Conservation (phyloP, 2,797 vertebrate genomes). For the Discoglossus pictus region DNA sequence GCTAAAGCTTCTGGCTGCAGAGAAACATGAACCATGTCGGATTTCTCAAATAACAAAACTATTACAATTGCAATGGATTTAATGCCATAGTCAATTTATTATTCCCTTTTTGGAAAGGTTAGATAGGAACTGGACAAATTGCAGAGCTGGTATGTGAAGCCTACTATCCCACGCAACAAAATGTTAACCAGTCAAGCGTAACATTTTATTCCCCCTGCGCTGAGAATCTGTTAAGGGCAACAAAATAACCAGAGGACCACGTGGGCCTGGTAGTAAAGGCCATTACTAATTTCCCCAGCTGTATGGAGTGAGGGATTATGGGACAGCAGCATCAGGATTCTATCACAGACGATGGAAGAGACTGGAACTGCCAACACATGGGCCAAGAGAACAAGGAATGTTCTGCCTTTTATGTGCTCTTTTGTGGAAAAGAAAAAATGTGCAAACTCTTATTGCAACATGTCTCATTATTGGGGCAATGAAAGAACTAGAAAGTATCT, state of each 20-base stretch:
- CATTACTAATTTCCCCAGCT: conserved; percentile 39
- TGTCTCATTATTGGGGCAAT: conserved; percentile 13
- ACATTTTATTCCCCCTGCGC: conserved; percentile 14
- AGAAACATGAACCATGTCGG: neutral
- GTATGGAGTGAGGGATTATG: conserved; percentile 18
- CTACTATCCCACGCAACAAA: conserved; percentile 1
- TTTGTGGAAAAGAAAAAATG: conserved; percentile 45
- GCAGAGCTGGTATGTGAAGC: neutral
- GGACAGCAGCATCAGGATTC: conserved; percentile 20
- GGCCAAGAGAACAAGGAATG: conserved; percentile 4
- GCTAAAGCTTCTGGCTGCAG: neutral
- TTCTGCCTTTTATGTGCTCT: conserved; percentile 38
- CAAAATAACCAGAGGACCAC: conserved; percentile 27
- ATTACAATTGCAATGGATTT: neutral
- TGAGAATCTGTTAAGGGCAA: neutral
- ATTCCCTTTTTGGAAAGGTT: conserved; percentile 10
- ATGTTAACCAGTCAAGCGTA: conserved; percentile 8
- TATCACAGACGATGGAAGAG: conserved; percentile 13
- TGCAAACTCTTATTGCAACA: conserved; percentile 39
- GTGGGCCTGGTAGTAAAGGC: conserved; percentile 28
- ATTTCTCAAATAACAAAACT: conserved; percentile 11
- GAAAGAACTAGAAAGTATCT: conserved; percentile 8
- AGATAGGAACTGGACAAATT: neutral
- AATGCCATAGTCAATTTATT: neutral
- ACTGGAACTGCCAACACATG: conserved; percentile 5